Percentiles rank a stretch among this genome's conserved stretches.
Evolutionary conservation across 2,113 vertebrate genomes (phyloP).

Genomic region (Halichoeres trimaculatus): DNA sequence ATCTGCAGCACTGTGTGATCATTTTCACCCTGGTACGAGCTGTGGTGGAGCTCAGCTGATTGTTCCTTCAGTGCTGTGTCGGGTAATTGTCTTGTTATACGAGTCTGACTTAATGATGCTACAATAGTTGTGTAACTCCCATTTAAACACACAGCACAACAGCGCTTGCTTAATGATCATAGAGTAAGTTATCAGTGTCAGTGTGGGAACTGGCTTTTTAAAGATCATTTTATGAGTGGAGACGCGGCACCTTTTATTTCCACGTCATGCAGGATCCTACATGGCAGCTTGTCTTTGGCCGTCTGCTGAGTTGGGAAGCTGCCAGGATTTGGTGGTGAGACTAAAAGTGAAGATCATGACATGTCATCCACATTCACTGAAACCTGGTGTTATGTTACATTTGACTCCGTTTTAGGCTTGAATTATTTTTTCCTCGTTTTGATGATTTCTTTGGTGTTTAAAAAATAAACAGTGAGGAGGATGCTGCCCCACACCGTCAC

Average conservation of each 20-base stretch:
- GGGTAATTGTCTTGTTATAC: conserved; percentile 30
- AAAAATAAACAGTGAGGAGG: no score
- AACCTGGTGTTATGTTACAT: background rate
- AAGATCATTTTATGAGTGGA: background rate
- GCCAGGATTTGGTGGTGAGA: conserved; percentile 9
- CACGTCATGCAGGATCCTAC: background rate
- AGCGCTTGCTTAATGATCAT: background rate
- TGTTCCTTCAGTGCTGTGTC: conserved; percentile 29
- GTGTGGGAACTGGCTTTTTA: background rate
- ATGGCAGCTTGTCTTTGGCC: background rate
- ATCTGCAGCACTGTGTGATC: conserved; percentile 48
- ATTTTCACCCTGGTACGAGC: conserved; percentile 39
- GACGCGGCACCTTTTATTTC: conserved; percentile 1
- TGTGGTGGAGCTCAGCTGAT: conserved; percentile 47
- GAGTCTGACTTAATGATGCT: conserved; percentile 4
- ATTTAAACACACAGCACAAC: background rate
- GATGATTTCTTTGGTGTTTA: no score
- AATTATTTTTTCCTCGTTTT: no score
- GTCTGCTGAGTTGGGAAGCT: conserved; percentile 2
- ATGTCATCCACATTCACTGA: background rate
- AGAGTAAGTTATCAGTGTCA: background rate
- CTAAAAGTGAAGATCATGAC: conserved; percentile 8
- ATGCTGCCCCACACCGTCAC: no score
- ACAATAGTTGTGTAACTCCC: background rate
- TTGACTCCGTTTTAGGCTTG: no score